phyloP scores from a whole-genome alignment of 2,113 vertebrate genomes.

The Poicephalus gulielmi region DNA sequence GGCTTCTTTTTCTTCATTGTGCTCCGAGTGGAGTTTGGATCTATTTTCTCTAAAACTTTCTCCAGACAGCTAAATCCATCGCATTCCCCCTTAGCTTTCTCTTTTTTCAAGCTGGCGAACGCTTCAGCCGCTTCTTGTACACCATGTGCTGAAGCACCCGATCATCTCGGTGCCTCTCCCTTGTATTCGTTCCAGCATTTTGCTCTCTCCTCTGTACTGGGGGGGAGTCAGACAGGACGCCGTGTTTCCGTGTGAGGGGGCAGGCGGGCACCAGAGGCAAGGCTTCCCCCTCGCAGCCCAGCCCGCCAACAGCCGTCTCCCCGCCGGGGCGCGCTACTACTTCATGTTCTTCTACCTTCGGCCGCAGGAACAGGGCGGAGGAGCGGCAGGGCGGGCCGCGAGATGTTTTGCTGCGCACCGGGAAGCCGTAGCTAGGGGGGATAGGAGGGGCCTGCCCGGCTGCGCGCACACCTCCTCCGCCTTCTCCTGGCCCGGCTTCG shows the following conservation, averaged over 20 bases:
- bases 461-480: constrained; percentile 75
- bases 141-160: rapidly evolving
- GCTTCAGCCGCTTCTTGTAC: neutral
- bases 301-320: neutral
- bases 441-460: too few relatives aligned
- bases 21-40: neutral
- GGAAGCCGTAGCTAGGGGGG: too few relatives aligned
- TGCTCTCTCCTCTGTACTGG: rapidly evolving
- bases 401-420: too few relatives aligned
- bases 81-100: neutral
- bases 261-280: rapidly evolving
- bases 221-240: rapidly evolving
- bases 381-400: too few relatives aligned
- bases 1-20: neutral
- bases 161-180: rapidly evolving
- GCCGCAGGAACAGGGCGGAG: neutral
- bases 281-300: neutral
- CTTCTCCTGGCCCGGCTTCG: constrained; percentile 71
- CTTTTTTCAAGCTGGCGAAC: neutral
- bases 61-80: neutral
- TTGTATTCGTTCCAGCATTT: rapidly evolving
- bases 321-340: neutral
- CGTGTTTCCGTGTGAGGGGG: rapidly evolving
- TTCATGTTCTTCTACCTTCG: too few relatives aligned
- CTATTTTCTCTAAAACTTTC: neutral